Base-by-base conservation (phyloP, 2,113 vertebrate species). In the Syngnathus scovelli region DNA sequence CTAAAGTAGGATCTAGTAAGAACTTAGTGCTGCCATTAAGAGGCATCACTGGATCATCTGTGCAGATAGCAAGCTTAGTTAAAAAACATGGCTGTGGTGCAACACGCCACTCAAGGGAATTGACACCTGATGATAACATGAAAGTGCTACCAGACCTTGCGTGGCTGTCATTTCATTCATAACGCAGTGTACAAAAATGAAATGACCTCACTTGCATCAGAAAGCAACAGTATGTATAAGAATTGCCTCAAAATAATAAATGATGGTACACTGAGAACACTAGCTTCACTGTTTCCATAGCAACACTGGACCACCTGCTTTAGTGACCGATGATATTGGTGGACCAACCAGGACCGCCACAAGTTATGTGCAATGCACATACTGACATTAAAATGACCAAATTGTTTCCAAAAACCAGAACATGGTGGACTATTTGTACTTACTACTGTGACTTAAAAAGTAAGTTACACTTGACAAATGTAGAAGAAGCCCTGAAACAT, bases 101-200 rank as follows among this genome's bases (percentile, higher is more conserved):
- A 19, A 36, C 5, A 46, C 44, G 16, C 55, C 74, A 23, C 43
- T 81, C 68, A 70, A 9, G 39, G 69, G 70, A 75, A 78, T 65
- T 66, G 76, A 55, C 56, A 55, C 63, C 62, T 46, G 77, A 77
- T 46, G 77, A 77, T 75, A 79, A 46, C 44, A 16, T 15, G 13
- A 15, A 46, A 77, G 61, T 52, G 61, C 55, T 61, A 51, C 64
- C 65, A 54, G n/a, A 67, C 12, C 72, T 62, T 16, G 23, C 1
- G 64, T 69, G 69, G 44, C 44, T 9, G 16, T n/a, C 27, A 8
- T 56, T 55, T 80, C 67, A 78, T 82, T 80, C 70, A 79, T 67
- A 72, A 73, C 19, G 62, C 5, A 18, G 3, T 8, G 43, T 15
- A 33, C 21, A 63, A 21, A 72, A 68, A 18, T 38, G 54, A 37